Percentiles rank a stretch among this genome's conserved stretches.
Conservation (phyloP, 1,140 invertebrate species). For the Zelostemma sp. region DNA sequence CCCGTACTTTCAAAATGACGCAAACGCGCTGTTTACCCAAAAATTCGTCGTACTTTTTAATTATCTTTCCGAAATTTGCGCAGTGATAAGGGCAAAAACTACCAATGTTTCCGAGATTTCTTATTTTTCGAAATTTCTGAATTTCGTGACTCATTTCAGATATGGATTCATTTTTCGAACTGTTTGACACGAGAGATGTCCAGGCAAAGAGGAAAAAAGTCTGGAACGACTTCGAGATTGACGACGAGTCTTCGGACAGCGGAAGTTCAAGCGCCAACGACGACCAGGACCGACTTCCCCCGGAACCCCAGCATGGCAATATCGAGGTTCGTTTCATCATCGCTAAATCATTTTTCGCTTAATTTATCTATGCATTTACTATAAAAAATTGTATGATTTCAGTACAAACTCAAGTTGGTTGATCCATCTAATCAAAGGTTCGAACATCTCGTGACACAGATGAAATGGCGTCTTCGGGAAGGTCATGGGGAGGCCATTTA, state of each 20-base stretch:
- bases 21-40: neutral
- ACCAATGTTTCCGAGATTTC: too few relatives aligned
- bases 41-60: too few relatives aligned
- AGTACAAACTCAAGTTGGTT: slow-evolving; percentile 92
- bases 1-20: neutral
- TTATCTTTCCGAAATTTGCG: too few relatives aligned
- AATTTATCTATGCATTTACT: too few relatives aligned
- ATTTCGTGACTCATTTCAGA: too few relatives aligned
- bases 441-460: slow-evolving; percentile 90
- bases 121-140: too few relatives aligned
- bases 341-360: too few relatives aligned
- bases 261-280: slow-evolving; percentile 61
- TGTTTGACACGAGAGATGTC: slow-evolving; percentile 79
- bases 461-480: slow-evolving; percentile 90
- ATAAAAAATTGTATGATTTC: too few relatives aligned
- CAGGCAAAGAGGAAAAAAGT: slow-evolving; percentile 53
- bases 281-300: slow-evolving; percentile 77
- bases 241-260: slow-evolving; percentile 53
- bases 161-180: slow-evolving; percentile 84
- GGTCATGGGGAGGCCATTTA: slow-evolving; percentile 96
- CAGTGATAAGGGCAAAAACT: too few relatives aligned
- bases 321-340: too few relatives aligned
- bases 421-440: slow-evolving; percentile 87
- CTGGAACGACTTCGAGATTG: slow-evolving; percentile 63
- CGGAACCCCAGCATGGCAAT: slow-evolving; percentile 91